phyloP scores from a whole-genome alignment of 2,113 vertebrate species.

The Rhombomys opimus region DNA sequence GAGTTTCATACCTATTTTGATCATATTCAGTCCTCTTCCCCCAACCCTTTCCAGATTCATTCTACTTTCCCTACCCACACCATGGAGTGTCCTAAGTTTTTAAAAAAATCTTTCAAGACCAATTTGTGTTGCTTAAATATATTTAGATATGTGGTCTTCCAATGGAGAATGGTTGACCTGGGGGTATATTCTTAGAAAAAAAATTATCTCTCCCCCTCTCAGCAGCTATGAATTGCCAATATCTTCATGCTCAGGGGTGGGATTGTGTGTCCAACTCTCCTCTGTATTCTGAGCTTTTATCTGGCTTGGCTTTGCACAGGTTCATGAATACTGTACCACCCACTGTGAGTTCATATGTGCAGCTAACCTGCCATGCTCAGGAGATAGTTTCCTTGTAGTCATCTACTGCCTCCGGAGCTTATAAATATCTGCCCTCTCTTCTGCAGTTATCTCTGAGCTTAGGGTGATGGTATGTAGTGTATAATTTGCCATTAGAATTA shows the following conservation, averaged over 20 bases:
- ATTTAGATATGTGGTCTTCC: not conserved
- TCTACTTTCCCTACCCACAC: not conserved
- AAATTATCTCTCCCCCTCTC: not conserved
- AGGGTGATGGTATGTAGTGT: not conserved
- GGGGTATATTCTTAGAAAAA: not conserved
- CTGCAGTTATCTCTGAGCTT: not conserved
- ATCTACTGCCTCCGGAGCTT: not conserved
- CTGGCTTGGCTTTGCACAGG: not conserved
- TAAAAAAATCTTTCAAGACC: not conserved
- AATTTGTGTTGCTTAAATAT: not conserved
- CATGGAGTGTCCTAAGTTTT: not conserved
- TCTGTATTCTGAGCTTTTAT: not conserved
- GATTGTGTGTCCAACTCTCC: not conserved
- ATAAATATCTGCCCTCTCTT: not conserved
- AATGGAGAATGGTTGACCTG: not conserved
- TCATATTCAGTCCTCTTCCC: not conserved
- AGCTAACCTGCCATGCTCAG: not conserved
- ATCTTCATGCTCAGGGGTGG: not conserved
- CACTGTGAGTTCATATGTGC: not conserved
- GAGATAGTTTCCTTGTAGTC: not conserved
- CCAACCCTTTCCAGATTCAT: not conserved
- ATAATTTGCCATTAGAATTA: not conserved
- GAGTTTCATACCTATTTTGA: not conserved
- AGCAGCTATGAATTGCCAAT: not conserved
- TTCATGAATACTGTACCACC: no score